A percentile compares a stretch with the other conserved stretches of the same genome.
Conservation (phyloP, 2,888 invertebrate species). For the Cyclophora punctaria region DNA sequence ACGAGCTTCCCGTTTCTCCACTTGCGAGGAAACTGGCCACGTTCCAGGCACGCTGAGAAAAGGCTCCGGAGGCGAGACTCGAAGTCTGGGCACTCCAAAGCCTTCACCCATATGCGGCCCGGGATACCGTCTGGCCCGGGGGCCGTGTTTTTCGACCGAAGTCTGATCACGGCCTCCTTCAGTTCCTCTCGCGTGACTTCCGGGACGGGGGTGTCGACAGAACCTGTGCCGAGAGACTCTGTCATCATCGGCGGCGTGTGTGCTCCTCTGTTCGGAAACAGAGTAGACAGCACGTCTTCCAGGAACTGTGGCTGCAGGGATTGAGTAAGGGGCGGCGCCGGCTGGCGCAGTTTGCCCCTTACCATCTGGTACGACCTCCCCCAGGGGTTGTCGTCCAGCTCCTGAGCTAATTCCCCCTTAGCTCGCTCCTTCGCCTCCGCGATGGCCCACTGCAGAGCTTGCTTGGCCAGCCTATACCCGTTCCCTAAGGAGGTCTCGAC, state of each 20-base stretch:
- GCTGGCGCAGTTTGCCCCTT: slow-evolving; percentile 1
- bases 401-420: slow-evolving; percentile 1
- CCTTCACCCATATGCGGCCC: neutral
- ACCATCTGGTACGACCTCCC: neutral
- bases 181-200: neutral
- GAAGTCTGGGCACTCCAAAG: neutral
- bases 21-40: neutral
- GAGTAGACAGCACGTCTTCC: neutral
- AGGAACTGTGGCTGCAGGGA: slow-evolving; percentile 3
- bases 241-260: neutral
- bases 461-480: neutral
- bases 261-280: slow-evolving; percentile 3
- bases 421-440: neutral
- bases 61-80: neutral
- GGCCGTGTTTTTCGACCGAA: neutral
- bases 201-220: neutral
- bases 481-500: neutral
- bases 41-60: neutral
- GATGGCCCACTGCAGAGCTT: neutral
- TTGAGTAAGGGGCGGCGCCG: slow-evolving; percentile 3
- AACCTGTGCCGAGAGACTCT: too few species aligned
- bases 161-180: neutral
- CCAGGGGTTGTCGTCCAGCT: slow-evolving; percentile 1
- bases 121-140: slow-evolving; percentile 1
- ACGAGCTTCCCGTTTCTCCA: neutral